Evolutionary conservation across 2,113 vertebrate genomes (phyloP), one percentile per base, ranked within the genome.

Genomic region (Hippocampus abdominalis): DNA sequence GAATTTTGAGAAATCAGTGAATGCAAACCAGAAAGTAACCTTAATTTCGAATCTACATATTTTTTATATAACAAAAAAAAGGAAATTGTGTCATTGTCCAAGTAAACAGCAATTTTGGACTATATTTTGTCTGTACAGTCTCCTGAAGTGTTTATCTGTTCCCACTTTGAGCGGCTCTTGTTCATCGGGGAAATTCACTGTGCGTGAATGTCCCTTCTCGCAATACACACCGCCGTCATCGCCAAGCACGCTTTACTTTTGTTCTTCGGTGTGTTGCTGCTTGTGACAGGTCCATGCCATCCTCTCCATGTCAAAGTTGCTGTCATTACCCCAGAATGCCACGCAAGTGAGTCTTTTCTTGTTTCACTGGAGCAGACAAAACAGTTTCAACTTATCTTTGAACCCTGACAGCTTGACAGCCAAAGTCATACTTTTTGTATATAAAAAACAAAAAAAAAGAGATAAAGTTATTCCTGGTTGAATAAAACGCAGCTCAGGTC

Each of bases 221-320:
- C n/a, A 71, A 54, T 59, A 44, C 56, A 29, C 44, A 53, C 4
- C 20, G 20, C 0, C 4, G 11, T 49, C 48, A 16, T 18, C 1
- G 4, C 42, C 12, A 8, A 21, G 5, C 48, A 1, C 51, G 42
- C 63, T 66, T 79, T 72, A 8, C 11, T 15, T 57, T 64, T 23
- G 32, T 46, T 54, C 72, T 77, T 77, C 44, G 68, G 54, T 69
- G 48, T 51, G 56, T 62, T 64, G 80, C 71, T 68, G 70, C 72
- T 25, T 44, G 66, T 54, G 78, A 83, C 71, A 66, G 75, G 54
- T 29, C 62, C 65, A 46, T 66, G 69, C 71, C 64, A 77, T 78
- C 70, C 13, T 63, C 32, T 44, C 32, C 32, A 25, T 66, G 70
- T 80, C 74, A 81, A 70, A 61, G 70, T 66, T 71, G 74, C 27